These are phyloP conservation scores for Halcyon chelicuti DNA, from an alignment of 2,797 vertebrate genomes.

Conservation along the genomic window DNA sequence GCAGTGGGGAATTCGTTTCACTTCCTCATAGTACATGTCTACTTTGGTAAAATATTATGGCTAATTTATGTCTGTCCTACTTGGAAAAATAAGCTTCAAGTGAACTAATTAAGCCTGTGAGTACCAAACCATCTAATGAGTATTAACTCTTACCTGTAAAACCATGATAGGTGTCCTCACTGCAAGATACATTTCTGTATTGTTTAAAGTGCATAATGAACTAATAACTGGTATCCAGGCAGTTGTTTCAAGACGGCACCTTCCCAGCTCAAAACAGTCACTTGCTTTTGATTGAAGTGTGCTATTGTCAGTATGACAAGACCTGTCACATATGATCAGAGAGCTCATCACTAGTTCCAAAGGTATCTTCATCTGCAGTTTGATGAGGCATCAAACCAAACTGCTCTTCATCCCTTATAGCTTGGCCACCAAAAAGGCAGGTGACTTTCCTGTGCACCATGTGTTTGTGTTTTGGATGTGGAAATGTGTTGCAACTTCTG, in stretches of 20 bases:
- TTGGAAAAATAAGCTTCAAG: slow-evolving; percentile 73
- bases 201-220: slow-evolving; percentile 25
- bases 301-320: slow-evolving; percentile 33
- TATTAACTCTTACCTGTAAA: slow-evolving; percentile 66
- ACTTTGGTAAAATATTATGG: slow-evolving; percentile 74
- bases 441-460: neutral
- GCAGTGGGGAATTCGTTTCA: slow-evolving; percentile 41
- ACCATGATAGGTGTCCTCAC: neutral
- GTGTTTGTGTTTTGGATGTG: neutral
- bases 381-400: slow-evolving; percentile 55
- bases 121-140: slow-evolving; percentile 72
- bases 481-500: neutral
- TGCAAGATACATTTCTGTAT: neutral
- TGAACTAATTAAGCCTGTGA: slow-evolving; percentile 73
- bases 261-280: slow-evolving; percentile 51
- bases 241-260: neutral
- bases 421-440: neutral
- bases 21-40: slow-evolving; percentile 33
- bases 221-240: neutral
- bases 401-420: neutral
- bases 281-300: slow-evolving; percentile 6
- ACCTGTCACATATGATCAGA: slow-evolving; percentile 29
- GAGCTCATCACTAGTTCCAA: slow-evolving; percentile 31
- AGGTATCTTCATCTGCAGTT: neutral
- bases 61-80: slow-evolving; percentile 58